Conservation (phyloP, 2,113 vertebrate genomes). For the Physeter macrocephalus region DNA sequence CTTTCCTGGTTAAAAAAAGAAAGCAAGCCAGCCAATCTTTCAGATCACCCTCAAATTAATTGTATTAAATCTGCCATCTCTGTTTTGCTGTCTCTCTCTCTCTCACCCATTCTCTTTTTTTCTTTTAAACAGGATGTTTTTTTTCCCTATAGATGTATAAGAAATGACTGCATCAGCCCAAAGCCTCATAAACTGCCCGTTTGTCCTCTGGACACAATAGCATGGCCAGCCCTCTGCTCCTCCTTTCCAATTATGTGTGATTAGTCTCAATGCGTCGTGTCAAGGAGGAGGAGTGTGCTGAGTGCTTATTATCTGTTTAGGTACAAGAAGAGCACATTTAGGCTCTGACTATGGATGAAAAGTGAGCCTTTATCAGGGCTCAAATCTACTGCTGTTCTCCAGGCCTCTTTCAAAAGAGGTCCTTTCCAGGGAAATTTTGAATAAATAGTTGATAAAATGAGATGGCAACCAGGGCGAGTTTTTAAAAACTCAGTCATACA, state of each 20-base stretch:
- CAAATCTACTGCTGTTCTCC: slow-evolving; percentile 79
- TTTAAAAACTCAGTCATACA: slow-evolving; percentile 52
- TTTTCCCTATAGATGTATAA: slow-evolving; percentile 78
- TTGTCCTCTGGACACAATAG: slow-evolving; percentile 99
- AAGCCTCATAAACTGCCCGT: slow-evolving; percentile 99
- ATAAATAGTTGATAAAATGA: slow-evolving; percentile 34
- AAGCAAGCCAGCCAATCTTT: slow-evolving; percentile 27
- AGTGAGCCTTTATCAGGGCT: slow-evolving; percentile 85
- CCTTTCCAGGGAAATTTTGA: slow-evolving; percentile 66
- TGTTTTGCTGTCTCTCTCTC: slow-evolving; percentile 31
- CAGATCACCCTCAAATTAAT: slow-evolving; percentile 46
- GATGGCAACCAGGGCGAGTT: slow-evolving; percentile 19
- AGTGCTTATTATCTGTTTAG: slow-evolving; percentile 93
- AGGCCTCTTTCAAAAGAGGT: slow-evolving; percentile 70
- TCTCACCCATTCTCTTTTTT: slow-evolving; percentile 24
- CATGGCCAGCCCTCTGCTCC: slow-evolving; percentile 95
- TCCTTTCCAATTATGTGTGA: slow-evolving; percentile 99
- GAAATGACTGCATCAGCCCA: slow-evolving; percentile 93
- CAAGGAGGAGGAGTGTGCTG: slow-evolving; percentile 96
- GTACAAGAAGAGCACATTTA: slow-evolving; percentile 89
- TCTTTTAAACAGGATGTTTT: slow-evolving; percentile 74
- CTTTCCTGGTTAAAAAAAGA: slow-evolving; percentile 32
- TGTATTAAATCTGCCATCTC: slow-evolving; percentile 36
- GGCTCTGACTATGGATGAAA: slow-evolving; percentile 86
- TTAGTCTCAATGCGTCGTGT: slow-evolving; percentile 99